Base-by-base conservation (phyloP, 2,113 vertebrate species). In the Lynx canadensis region DNA sequence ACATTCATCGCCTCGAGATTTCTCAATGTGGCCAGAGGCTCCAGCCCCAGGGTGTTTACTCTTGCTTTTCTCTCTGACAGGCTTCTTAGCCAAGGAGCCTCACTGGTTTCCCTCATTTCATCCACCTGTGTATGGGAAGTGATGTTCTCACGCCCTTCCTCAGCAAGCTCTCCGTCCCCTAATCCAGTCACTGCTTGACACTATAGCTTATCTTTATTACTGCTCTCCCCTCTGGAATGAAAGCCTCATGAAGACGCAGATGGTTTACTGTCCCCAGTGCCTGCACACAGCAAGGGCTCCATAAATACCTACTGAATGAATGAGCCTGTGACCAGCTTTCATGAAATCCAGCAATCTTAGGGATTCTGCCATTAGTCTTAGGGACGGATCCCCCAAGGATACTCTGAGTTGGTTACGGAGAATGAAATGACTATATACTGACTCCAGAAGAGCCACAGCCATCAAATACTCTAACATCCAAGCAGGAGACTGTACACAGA, bases 21-120 rank as follows among this genome's bases (percentile, higher is more conserved):
- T 57, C 19, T 33, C 11, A 9, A 1, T 7, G n/a, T 0, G n/a
- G 33, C 23, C 7, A 45, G 14, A 33, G 36, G 1, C 23, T 27
- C 18, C 9, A 19, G 19, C 3, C 16, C 27, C 3, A 18, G 19
- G 11, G 29, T 2, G 0, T 19, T 25, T 6, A 9, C 63, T 80
- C 31, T 14, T n/a, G 8, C 15, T 74, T 71, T 48, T 81, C 21
- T 66, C 13, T 41, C 23, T 19, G 29, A 4, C 21, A 38, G 12
- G 5, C 14, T 15, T 68, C 69, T 74, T 25, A 36, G 14, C 52
- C 57, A 12, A 29, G 66, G 4, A 73, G 50, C 12, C 29, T 48
- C 12, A 0, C 3, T 25, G 7, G 12, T 73, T 86, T 45, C 41
- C 45, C 19, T 31, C 33, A 23, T 50, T 79, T 11, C 38, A 25